These are phyloP conservation scores for Oithona nana DNA, from an alignment of 2,888 invertebrate genomes.

Conservation along the genomic window DNA sequence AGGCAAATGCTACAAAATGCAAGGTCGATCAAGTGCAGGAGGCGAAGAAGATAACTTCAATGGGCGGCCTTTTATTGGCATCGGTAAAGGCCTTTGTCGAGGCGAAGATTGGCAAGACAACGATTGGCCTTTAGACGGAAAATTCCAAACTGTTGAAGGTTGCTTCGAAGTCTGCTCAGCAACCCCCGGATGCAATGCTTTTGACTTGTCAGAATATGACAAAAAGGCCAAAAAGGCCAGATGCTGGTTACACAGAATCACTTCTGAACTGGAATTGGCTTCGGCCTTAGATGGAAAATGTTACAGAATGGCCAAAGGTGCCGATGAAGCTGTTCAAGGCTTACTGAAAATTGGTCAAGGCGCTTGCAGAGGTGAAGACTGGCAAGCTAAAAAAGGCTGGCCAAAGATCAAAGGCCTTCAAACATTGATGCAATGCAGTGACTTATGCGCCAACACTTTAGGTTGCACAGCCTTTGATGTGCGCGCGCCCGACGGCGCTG, in stretches of 20 bases:
- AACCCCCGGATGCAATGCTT: neutral
- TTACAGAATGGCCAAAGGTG: neutral
- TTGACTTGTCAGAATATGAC: neutral
- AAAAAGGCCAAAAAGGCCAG: neutral
- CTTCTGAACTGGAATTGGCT: neutral
- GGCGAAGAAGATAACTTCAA: neutral
- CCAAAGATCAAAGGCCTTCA: neutral
- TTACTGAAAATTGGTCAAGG: neutral
- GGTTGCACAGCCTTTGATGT: conserved; percentile 13
- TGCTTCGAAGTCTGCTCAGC: neutral
- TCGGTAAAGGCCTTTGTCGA: neutral
- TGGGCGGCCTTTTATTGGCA: neutral
- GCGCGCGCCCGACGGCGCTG: neutral
- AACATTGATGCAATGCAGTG: conserved; percentile 4
- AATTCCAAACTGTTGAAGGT: neutral
- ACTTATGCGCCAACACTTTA: neutral
- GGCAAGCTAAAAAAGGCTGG: neutral
- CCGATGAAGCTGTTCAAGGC: neutral
- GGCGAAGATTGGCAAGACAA: conserved; percentile 6
- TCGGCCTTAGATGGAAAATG: neutral
- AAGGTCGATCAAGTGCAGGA: neutral
- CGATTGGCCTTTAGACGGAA: neutral
- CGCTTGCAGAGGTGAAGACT: conserved; percentile 13
- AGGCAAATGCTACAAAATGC: neutral
- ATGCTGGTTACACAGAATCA: neutral